Evolutionary conservation across 2,113 vertebrate genomes (phyloP).

Genomic region (Megalops atlanticus): DNA sequence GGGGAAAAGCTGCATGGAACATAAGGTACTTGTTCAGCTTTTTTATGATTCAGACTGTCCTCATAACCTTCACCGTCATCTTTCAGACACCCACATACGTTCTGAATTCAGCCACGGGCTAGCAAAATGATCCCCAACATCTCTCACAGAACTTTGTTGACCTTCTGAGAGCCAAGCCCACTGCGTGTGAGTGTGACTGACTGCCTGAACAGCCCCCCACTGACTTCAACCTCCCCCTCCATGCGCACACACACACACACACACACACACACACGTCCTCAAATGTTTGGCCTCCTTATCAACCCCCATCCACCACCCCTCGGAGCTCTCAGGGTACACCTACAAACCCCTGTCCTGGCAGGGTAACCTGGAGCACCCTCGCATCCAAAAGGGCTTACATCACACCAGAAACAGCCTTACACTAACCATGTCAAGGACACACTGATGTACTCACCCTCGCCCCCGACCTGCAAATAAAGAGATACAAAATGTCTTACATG

Average conservation of each 20-base stretch:
- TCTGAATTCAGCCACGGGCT: neutral
- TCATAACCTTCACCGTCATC: neutral
- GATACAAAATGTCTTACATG: constrained; percentile 17
- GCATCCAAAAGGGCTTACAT: neutral
- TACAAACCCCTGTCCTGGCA: too few relatives aligned
- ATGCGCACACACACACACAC: neutral
- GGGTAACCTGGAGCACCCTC: neutral
- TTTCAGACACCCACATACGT: neutral
- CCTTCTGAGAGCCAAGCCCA: too few relatives aligned
- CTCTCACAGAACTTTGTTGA: neutral
- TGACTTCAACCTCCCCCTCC: neutral
- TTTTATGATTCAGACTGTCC: constrained; percentile 4
- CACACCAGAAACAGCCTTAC: neutral
- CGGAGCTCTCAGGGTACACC: too few relatives aligned
- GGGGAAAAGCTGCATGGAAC: too few relatives aligned
- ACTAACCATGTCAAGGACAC: neutral
- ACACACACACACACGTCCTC: too few relatives aligned
- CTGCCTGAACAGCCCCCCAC: constrained; percentile 2
- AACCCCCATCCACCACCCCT: too few relatives aligned
- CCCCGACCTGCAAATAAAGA: neutral
- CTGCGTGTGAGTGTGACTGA: too few relatives aligned
- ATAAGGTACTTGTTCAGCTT: neutral
- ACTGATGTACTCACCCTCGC: too few relatives aligned
- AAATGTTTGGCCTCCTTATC: too few relatives aligned
- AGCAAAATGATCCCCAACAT: neutral